phyloP scores from a whole-genome alignment of 2,797 vertebrate genomes.

The Schizopygopsis pylzovi region DNA sequence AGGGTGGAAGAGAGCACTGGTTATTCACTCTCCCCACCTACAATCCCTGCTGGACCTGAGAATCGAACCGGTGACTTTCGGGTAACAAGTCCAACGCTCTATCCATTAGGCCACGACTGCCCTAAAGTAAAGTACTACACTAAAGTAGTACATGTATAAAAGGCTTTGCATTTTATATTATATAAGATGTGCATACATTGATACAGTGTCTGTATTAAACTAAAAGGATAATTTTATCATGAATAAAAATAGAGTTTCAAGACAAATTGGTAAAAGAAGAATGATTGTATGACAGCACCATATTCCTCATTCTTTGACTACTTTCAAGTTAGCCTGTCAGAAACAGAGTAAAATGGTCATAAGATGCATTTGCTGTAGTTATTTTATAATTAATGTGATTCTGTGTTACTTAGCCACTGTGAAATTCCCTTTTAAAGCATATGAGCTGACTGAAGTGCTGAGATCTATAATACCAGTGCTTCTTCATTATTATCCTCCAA shows the following conservation, averaged over 20 bases:
- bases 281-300: background rate
- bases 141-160: background rate
- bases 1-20: too few species aligned
- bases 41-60: too few species aligned
- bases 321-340: conserved; percentile 11
- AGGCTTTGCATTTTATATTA: background rate
- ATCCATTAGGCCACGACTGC: too few species aligned
- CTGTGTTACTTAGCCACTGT: background rate
- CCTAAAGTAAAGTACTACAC: too few species aligned
- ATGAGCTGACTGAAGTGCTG: too few species aligned
- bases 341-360: background rate
- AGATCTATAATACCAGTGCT: too few species aligned
- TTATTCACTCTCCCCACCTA: too few species aligned
- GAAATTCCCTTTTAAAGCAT: too few species aligned
- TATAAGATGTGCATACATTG: background rate
- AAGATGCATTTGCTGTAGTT: conserved; percentile 25
- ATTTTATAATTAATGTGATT: conserved; percentile 39
- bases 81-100: too few species aligned
- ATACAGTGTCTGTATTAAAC: background rate
- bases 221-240: background rate
- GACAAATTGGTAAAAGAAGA: background rate
- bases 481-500: too few species aligned
- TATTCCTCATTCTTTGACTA: background rate
- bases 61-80: too few species aligned
- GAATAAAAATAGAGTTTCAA: background rate